Percentiles rank a stretch among this genome's conserved stretches.
These are phyloP conservation scores for Hylaeus anthracinus DNA, from an alignment of 1,140 invertebrate species.

Conservation along the genomic window DNA sequence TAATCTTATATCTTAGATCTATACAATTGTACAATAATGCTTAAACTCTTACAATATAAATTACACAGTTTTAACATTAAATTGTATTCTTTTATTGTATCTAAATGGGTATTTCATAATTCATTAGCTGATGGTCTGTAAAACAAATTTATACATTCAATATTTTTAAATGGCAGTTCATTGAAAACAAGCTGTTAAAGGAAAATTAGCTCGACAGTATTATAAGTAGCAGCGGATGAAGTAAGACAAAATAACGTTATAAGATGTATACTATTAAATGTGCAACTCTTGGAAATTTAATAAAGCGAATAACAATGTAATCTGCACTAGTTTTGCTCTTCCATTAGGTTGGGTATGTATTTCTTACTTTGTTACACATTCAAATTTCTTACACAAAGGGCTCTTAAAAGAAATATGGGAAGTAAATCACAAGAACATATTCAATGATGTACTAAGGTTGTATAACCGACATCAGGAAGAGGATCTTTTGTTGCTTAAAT, in stretches of 20 bases:
- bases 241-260: constrained; percentile 11
- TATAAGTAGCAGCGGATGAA: constrained; percentile 43
- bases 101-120: constrained; percentile 42
- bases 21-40: constrained; percentile 79
- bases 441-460: constrained; percentile 43
- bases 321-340: constrained; percentile 25
- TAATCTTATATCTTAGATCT: constrained; percentile 74
- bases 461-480: constrained; percentile 40
- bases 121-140: constrained; percentile 80
- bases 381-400: constrained; percentile 51
- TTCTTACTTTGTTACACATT: constrained; percentile 53
- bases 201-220: constrained; percentile 24
- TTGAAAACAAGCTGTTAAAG: constrained; percentile 27
- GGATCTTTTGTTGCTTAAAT: constrained; percentile 21
- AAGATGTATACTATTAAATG: constrained; percentile 25
- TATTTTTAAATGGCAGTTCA: constrained; percentile 65
- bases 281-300: constrained; percentile 40
- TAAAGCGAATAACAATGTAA: constrained; percentile 45
- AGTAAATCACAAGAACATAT: constrained; percentile 36
- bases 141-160: constrained; percentile 68
- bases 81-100: constrained; percentile 17
- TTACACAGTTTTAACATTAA: constrained; percentile 35
- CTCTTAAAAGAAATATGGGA: constrained; percentile 49
- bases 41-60: constrained; percentile 51
- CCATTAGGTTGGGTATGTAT: constrained; percentile 51